These are phyloP conservation scores for Dicyrtomina minuta DNA, from an alignment of 2,888 invertebrate species.

Conservation along the genomic window DNA sequence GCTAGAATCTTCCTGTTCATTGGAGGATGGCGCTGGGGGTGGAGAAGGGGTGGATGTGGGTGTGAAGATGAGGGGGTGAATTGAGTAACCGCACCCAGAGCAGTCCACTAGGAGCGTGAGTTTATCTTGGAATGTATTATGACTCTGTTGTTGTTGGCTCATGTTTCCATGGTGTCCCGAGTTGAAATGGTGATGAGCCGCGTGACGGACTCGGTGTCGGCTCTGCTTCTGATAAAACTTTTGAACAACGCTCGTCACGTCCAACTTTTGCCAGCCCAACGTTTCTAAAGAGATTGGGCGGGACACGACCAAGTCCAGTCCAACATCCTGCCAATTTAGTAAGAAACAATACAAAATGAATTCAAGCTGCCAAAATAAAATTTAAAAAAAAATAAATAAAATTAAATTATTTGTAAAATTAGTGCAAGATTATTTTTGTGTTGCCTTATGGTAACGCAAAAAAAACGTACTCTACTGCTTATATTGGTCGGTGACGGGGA, in stretches of 20 bases:
- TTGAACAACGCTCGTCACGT: slow-evolving; percentile 75
- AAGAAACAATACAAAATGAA: background rate
- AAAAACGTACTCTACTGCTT: slow-evolving; percentile 1
- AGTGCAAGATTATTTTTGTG: too few species aligned
- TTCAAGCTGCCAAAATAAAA: background rate
- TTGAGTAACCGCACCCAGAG: slow-evolving; percentile 56
- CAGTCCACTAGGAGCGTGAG: slow-evolving; percentile 71
- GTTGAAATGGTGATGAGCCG: slow-evolving; percentile 35
- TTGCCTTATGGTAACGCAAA: too few species aligned
- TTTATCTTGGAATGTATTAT: slow-evolving; percentile 58
- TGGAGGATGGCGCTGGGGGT: slow-evolving; percentile 28
- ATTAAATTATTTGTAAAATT: background rate
- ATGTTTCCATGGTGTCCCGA: slow-evolving; percentile 36
- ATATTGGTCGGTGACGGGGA: slow-evolving; percentile 17
- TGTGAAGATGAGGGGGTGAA: slow-evolving; percentile 50
- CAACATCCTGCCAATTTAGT: slow-evolving; percentile 49
- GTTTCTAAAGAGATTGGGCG: slow-evolving; percentile 65
- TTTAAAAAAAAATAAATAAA: slow-evolving; percentile 6
- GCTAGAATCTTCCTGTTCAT: background rate
- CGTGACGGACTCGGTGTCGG: slow-evolving; percentile 46
- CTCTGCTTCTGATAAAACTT: slow-evolving; percentile 60
- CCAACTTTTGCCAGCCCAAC: slow-evolving; percentile 83
- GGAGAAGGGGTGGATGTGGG: too few species aligned
- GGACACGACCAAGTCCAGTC: slow-evolving; percentile 63
- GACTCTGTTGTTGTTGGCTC: slow-evolving; percentile 13